Evolutionary conservation across 2,888 invertebrate genomes (phyloP).

Genomic region (Macropis europaea): DNA sequence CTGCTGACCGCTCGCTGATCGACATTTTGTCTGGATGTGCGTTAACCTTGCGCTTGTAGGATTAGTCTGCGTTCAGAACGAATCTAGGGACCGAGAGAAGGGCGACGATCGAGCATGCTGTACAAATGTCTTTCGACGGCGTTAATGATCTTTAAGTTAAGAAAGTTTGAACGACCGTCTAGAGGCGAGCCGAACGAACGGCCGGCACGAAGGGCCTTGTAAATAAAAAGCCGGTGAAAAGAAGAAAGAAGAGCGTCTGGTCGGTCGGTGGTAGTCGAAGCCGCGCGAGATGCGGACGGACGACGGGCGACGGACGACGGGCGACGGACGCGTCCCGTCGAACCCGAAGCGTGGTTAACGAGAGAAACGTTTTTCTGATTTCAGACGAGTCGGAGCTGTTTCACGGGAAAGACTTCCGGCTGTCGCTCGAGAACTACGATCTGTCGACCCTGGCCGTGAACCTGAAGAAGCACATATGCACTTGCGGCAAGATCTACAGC

Average conservation of each 20-base stretch:
- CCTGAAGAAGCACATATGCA: slow-evolving; percentile 43
- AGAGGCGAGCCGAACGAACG: not conserved
- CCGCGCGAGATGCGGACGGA: not conserved
- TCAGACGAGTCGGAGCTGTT: slow-evolving; percentile 16
- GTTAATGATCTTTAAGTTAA: not conserved
- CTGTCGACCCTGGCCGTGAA: not conserved
- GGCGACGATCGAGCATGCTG: no score
- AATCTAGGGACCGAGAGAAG: no score
- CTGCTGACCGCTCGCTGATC: no score
- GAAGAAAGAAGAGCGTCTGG: slow-evolving; percentile 39
- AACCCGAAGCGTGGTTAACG: slow-evolving; percentile 3
- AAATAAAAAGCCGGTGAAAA: not conserved
- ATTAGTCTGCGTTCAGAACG: no score
- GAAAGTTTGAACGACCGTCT: no score
- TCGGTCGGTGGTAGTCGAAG: no score
- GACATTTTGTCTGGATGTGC: no score
- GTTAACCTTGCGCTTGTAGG: no score
- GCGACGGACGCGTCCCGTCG: not conserved
- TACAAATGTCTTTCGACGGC: no score
- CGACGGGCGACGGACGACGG: no score
- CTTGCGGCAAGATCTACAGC: slow-evolving; percentile 74
- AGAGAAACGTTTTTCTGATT: slow-evolving; percentile 30
- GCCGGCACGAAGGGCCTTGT: not conserved
- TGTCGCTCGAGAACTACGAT: slow-evolving; percentile 3
- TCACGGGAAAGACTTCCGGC: not conserved